Conservation (phyloP, 2,888 invertebrate genomes). For the Acronicta alni region DNA sequence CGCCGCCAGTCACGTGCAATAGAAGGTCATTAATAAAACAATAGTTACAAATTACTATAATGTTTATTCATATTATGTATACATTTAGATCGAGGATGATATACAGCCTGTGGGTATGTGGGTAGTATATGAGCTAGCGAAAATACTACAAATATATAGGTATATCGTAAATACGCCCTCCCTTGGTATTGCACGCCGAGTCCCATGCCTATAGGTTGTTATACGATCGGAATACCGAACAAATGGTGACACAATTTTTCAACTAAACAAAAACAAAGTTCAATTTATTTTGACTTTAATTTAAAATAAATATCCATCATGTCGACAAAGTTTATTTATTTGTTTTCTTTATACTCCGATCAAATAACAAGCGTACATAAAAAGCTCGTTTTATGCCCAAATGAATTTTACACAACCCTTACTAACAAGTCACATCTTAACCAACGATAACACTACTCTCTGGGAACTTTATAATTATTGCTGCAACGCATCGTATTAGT, state of each 20-base stretch:
- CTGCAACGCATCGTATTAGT: constrained; percentile 58
- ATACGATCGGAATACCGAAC: constrained; percentile 34
- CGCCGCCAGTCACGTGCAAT: too few species aligned
- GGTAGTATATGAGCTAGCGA: constrained; percentile 73
- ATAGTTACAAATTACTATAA: constrained; percentile 79
- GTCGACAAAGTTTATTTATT: neutral
- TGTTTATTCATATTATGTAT: constrained; percentile 80
- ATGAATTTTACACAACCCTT: constrained; percentile 46
- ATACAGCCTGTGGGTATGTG: constrained; percentile 68
- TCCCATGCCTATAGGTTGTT: constrained; percentile 48
- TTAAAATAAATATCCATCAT: neutral
- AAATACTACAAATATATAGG: constrained; percentile 72
- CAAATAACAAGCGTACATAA: constrained; percentile 47
- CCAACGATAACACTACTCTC: constrained; percentile 51
- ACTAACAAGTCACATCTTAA: constrained; percentile 54
- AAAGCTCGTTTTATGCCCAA: constrained; percentile 45
- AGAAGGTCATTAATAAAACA: constrained; percentile 55
- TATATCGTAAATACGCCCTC: constrained; percentile 53
- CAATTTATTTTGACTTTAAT: neutral
- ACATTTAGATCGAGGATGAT: constrained; percentile 73
- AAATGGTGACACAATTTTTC: neutral
- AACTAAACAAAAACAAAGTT: constrained; percentile 1
- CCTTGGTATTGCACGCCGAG: constrained; percentile 58
- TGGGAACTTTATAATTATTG: constrained; percentile 65
- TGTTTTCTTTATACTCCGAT: constrained; percentile 24